Conservation (phyloP, 92 coral and sea anemone species). For the Palythoa grandis region DNA sequence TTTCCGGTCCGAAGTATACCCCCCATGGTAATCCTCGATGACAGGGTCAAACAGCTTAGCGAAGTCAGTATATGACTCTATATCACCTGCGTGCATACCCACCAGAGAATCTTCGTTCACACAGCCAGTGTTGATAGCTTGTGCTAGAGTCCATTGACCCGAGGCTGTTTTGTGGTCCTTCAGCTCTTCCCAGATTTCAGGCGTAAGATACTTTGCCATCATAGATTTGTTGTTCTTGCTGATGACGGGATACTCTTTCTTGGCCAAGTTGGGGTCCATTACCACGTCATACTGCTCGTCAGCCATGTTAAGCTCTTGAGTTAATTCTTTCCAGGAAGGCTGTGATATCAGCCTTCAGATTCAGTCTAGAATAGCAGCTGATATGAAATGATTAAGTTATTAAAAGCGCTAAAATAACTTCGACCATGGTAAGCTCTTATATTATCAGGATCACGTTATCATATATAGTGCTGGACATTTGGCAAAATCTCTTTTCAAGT, state of each 20-base stretch:
- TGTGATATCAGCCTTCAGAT: too few species aligned
- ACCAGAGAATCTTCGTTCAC: constrained; percentile 49
- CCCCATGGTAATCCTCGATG: constrained; percentile 68
- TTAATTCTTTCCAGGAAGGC: too few species aligned
- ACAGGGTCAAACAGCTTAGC: constrained; percentile 64
- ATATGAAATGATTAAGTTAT: too few species aligned
- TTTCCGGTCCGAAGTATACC: constrained; percentile 48
- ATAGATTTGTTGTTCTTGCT: constrained; percentile 33
- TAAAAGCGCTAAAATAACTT: too few species aligned
- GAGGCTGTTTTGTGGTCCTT: neutral
- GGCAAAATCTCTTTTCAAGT: too few species aligned
- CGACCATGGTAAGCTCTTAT: too few species aligned
- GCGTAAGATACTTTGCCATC: constrained; percentile 45
- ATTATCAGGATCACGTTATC: too few species aligned
- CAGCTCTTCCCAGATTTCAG: constrained; percentile 16
- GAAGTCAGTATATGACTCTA: constrained; percentile 65
- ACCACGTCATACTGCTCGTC: constrained; percentile 41
- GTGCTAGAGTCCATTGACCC: constrained; percentile 64
- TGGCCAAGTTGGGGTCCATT: constrained; percentile 66
- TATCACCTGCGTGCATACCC: constrained; percentile 76
- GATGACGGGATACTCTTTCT: constrained; percentile 61
- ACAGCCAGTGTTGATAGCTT: constrained; percentile 65
- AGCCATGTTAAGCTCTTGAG: neutral
- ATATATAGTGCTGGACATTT: too few species aligned
- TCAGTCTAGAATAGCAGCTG: too few species aligned